Evolutionary conservation across 2,797 vertebrate species (phyloP).

Genomic region (Diceros bicornis): DNA sequence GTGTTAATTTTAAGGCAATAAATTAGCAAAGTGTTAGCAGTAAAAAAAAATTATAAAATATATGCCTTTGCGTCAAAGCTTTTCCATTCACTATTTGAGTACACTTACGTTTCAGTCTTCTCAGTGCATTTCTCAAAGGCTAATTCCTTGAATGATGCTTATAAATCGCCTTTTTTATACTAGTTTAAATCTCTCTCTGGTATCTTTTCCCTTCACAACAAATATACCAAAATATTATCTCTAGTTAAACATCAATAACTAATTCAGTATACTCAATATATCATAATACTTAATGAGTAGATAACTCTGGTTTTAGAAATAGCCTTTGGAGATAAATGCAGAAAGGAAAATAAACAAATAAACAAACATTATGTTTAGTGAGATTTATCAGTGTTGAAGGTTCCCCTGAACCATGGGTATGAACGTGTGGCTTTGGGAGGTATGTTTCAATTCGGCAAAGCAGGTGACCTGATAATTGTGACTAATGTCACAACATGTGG

Average conservation of each 20-base stretch:
- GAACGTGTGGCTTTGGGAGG: neutral
- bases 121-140: neutral
- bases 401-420: neutral
- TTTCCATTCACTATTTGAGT: neutral
- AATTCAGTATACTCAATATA: constrained; percentile 52
- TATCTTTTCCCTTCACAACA: neutral
- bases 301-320: constrained; percentile 38
- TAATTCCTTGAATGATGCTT: constrained; percentile 20
- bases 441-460: constrained; percentile 25
- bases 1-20: constrained; percentile 39
- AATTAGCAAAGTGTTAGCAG: neutral
- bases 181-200: constrained; percentile 15
- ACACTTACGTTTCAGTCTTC: neutral
- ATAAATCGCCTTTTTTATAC: neutral
- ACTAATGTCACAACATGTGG: too few relatives aligned
- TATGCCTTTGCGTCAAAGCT: neutral
- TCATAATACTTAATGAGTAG: neutral
- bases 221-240: constrained; percentile 31
- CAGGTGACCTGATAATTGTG: constrained; percentile 39
- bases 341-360: constrained; percentile 18
- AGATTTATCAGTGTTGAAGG: constrained; percentile 20
- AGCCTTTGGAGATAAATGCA: constrained; percentile 49
- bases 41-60: neutral
- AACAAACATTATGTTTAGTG: constrained; percentile 1
- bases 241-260: constrained; percentile 55